Base-by-base conservation (phyloP, 2,113 vertebrate genomes). In the Lepus americanus region DNA sequence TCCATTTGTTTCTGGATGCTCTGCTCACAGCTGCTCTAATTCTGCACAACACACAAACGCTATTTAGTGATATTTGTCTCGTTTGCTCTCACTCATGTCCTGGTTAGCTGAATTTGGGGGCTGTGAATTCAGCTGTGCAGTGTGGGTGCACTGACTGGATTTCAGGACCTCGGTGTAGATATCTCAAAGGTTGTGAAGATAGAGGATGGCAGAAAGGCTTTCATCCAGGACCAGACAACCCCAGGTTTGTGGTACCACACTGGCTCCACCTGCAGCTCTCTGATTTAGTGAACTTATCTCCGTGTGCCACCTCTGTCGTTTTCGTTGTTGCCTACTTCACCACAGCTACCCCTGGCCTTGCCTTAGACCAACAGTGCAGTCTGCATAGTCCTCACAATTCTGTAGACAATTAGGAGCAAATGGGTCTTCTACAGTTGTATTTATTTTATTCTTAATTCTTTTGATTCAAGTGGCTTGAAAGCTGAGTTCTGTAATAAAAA, bases 381-480 rank as follows among this genome's bases (percentile, higher is more conserved):
- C 49, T 36, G 14, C 10, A 44, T 4, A 69, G 17, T 6, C n/a
- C 29, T 90, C 29, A 73, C 19, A 53, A 88, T 8, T 82, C 27
- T 64, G 12, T 70, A 31, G 8, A 85, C 49, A 81, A 88, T 85
- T 12, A 81, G 72, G 27, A 96, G 89, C 91, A 82, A 72, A 44
- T 12, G 55, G 36, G 5, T 87, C 14, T 83, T 80, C 80, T 16
- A 90, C 3, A 83, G 69, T n/a, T 77, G 23, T 64, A 89, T 92
- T 81, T 78, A 69, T 91, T 92, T 72, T 87, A 72, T 70, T 82
- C 64, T 39, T 83, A 79, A 67, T 31, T 77, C 55, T 33, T 77
- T 17, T 77, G 63, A 90, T 77, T 94, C 78, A n/a, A 84, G n/a
- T 55, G 22, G 39, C 63, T 92, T 90, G 81, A 92, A 94, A 92